Base-by-base conservation (phyloP, 1,140 invertebrate species). In the Drosophila willistoni region DNA sequence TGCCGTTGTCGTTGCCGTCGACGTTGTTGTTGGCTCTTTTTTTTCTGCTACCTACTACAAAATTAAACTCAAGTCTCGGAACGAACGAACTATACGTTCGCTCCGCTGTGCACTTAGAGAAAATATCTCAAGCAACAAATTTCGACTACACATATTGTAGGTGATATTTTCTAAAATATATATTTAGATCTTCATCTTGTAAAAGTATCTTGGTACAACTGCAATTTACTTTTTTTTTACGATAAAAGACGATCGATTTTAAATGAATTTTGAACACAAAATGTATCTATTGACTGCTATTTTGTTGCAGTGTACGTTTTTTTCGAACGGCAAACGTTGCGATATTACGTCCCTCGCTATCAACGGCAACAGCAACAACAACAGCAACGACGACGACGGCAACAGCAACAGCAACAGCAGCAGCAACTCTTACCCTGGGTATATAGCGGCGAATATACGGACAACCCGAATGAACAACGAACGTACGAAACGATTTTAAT, bases 41-140 rank as follows among this genome's bases (percentile, higher is more conserved):
- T 83, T 85, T 81, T 74, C 84, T 84, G 84, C 84, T 87, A 78
- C 84, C 73, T 89, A 83, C 81, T 83, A 89, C 84, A 89, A 89
- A 89, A 89, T 87, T 87, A 87, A 87, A 87, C 80, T 89, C 83
- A 60, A 87, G 73, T 75, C 69, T 83, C 81, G 73, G 83, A 87
- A 82, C 82, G 79, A 79, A 79, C 79, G 71, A 63, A 64, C 60
- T 72, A 73, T 51, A 79, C 79, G 82, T 87, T 82, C 74, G 62
- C 69, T 65, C 74, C 77, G 77, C 51, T 61, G 7, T 51, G 44
- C 56, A 47, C 60, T 59, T 14, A 12, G 14, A 33, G 33, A 59
- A 59, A 59, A 36, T 29, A 47, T 29, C 13, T 29, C 2, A 56
- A 7, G 3, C 54, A 33, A 29, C 3, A 12, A 22, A 22, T 22